Conservation (phyloP, 1,140 invertebrate species). For the Oryzaephilus surinamensis region DNA sequence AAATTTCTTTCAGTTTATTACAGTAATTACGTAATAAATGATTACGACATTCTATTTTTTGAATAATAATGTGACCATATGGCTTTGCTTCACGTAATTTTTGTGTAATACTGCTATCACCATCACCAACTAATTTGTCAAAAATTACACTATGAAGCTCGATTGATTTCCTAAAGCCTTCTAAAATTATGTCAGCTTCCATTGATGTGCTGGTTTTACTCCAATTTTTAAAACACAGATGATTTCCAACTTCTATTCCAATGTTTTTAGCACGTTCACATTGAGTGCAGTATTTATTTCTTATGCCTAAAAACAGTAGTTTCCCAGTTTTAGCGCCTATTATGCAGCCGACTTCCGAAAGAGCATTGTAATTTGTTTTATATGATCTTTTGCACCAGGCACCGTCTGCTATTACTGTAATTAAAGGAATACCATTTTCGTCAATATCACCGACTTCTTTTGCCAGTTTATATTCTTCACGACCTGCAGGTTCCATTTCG, state of each 20-base stretch:
- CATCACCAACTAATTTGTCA: constrained; percentile 20
- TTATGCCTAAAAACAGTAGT: constrained; percentile 1
- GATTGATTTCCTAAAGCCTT: constrained; percentile 26
- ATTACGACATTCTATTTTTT: constrained; percentile 30
- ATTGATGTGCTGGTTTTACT: not conserved
- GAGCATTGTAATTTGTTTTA: constrained; percentile 20
- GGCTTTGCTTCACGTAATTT: constrained; percentile 1
- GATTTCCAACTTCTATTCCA: too few relatives aligned
- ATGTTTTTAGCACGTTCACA: not conserved
- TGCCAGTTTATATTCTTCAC: constrained; percentile 21
- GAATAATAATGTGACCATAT: constrained; percentile 1
- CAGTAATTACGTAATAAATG: constrained; percentile 28
- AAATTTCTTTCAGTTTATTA: constrained; percentile 16
- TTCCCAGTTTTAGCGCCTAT: constrained; percentile 11
- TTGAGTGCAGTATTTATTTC: constrained; percentile 1
- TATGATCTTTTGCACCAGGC: constrained; percentile 28
- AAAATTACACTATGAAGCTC: constrained; percentile 26
- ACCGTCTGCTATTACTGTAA: constrained; percentile 30
- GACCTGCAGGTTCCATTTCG: constrained; percentile 22
- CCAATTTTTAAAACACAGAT: constrained; percentile 3
- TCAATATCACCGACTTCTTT: constrained; percentile 23
- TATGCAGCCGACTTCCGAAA: constrained; percentile 25
- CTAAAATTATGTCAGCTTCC: constrained; percentile 20
- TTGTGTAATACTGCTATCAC: constrained; percentile 14
- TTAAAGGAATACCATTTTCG: constrained; percentile 20